Evolutionary conservation across 2,888 invertebrate species (phyloP).

Genomic region (Euplexia lucipara): DNA sequence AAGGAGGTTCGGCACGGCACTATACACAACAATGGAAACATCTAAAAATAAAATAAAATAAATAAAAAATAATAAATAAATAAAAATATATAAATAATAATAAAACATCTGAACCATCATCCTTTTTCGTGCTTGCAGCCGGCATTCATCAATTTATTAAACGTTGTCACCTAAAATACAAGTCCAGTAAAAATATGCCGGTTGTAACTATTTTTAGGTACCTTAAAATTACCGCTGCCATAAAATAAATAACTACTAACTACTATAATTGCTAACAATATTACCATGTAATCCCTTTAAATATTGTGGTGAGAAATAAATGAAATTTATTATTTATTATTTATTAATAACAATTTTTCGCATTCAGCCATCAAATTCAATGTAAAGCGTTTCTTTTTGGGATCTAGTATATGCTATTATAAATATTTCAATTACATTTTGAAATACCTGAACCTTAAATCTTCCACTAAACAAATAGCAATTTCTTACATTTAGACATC

Average conservation of each 20-base stretch:
- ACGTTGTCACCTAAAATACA: no score
- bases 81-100: no score
- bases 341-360: background rate
- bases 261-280: background rate
- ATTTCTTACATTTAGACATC: background rate
- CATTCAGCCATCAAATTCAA: background rate
- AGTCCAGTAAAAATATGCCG: background rate
- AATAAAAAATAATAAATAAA: no score
- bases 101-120: background rate
- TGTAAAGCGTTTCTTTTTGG: background rate
- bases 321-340: background rate
- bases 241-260: no score
- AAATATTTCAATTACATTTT: background rate
- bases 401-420: background rate
- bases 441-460: conserved; percentile 1
- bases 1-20: no score
- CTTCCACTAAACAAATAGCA: conserved; percentile 9
- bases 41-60: no score
- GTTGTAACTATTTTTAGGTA: conserved; percentile 1
- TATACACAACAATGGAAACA: no score
- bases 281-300: background rate
- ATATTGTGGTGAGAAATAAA: no score
- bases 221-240: no score
- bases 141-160: background rate
- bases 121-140: background rate